Evolutionary conservation across 2,113 vertebrate genomes (phyloP), one percentile per base, ranked within the genome.

Genomic region (Periophthalmodon schlosseri): DNA sequence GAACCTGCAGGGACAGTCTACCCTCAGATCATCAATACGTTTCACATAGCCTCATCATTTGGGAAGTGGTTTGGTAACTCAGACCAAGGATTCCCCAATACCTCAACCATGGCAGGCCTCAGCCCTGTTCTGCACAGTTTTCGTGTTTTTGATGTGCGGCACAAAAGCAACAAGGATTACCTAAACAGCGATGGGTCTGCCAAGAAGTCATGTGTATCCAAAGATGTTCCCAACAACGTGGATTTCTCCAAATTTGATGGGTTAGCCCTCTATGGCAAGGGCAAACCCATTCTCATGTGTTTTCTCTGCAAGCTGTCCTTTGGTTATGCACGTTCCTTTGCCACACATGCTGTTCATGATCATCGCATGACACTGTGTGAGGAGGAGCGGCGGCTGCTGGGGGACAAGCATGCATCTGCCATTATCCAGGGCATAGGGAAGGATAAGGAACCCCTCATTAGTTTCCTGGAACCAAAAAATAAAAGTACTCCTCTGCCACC

Each of bases 101-200:
- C 98, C 98, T 99, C 97, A 96, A 94, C 96, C 93, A 95, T 97
- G 95, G 87, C 96, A 93, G 98, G 97, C 90, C 93, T 98, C 91
- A 99, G 98, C 93, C 98, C 98, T 84, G 96, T 99, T 95, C 96
- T 99, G 96, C 97, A 99, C 96, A 99, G 96, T 95, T 99, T 96
- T 95, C 97, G 98, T 91, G 98, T 99, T 87, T 99, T 99, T 49
- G 98, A 99, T 91, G 97, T 99, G 95, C 97, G 98, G 93, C 97
- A 99, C 95, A 97, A 97, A 97, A 99, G 96, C 96, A 97, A 96
- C 98, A 98, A 98, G 96, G 98, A 99, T 97, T 99, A 99, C 94
- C 96, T 99, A 87, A 99, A 99, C 95, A 99, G 97, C 70, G 98
- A 99, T 83, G 97, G 97, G 94, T 99, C 97, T 95, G 98, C 98